Conservation (phyloP, 2,113 vertebrate species). For the Salminus brasiliensis region DNA sequence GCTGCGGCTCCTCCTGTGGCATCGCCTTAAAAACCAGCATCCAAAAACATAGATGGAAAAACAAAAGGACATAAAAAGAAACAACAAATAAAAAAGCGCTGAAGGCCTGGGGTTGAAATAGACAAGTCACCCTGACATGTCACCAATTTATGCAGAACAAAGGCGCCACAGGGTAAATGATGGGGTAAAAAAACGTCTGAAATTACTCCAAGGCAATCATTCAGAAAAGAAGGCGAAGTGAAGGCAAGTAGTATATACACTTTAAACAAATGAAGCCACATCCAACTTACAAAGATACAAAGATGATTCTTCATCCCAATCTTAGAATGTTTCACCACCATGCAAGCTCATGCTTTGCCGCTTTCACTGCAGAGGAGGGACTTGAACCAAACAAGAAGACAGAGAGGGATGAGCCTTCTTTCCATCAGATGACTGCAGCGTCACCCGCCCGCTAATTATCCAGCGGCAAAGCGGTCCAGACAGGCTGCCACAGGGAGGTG, state of each 20-base stretch:
- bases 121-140: neutral
- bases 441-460: constrained; percentile 31
- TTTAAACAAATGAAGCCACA: no score
- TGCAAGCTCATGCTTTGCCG: neutral
- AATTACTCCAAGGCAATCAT: neutral
- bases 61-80: constrained; percentile 47
- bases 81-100: constrained; percentile 24
- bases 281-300: no score
- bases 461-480: constrained; percentile 26
- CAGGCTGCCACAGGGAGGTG: constrained; percentile 23
- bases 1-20: constrained; percentile 18
- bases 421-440: constrained; percentile 12
- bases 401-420: constrained; percentile 1
- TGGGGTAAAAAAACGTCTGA: neutral
- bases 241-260: neutral
- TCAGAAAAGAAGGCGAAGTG: neutral
- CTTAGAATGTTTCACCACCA: neutral
- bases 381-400: neutral
- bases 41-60: constrained; percentile 14
- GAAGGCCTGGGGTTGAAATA: neutral
- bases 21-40: constrained; percentile 10
- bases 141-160: constrained; percentile 21
- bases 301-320: neutral
- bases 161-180: constrained; percentile 2
- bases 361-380: neutral